These are phyloP conservation scores for Perizoma flavofasciatum DNA, from an alignment of 2,888 invertebrate genomes.

Conservation along the genomic window DNA sequence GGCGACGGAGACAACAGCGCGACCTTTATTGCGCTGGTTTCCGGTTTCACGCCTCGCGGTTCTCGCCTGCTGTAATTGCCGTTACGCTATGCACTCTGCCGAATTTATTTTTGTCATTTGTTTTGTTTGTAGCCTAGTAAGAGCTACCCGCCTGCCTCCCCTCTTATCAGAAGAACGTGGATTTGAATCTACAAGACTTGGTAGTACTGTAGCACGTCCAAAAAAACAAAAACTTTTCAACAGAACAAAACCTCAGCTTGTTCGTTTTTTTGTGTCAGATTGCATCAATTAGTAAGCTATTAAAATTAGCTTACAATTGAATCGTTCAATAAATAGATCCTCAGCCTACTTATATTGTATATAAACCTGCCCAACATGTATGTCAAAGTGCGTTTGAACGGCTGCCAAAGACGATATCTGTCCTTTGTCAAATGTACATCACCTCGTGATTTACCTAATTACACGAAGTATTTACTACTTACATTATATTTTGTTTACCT, in stretches of 20 bases:
- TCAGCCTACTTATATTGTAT: too few relatives aligned
- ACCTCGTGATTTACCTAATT: slow-evolving; percentile 26
- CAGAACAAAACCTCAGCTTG: too few relatives aligned
- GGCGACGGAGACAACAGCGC: slow-evolving; percentile 35
- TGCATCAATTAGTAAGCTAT: too few relatives aligned
- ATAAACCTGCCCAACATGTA: too few relatives aligned
- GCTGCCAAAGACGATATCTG: slow-evolving; percentile 39
- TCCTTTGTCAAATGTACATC: slow-evolving; percentile 20
- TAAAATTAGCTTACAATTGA: too few relatives aligned
- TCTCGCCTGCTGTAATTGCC: slow-evolving; percentile 33
- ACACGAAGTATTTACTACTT: slow-evolving; percentile 7
- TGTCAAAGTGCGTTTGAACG: slow-evolving; percentile 40
- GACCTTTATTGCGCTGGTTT: slow-evolving; percentile 42
- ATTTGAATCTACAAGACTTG: too few relatives aligned
- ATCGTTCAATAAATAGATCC: too few relatives aligned
- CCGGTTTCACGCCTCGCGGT: slow-evolving; percentile 37
- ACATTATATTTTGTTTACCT: too few relatives aligned
- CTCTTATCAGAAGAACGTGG: too few relatives aligned
- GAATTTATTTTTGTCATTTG: slow-evolving; percentile 19
- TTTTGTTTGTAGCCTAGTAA: slow-evolving; percentile 14
- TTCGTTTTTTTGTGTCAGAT: too few relatives aligned
- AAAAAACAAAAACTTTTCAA: too few relatives aligned
- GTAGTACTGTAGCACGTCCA: too few relatives aligned
- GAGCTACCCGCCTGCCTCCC: background rate
- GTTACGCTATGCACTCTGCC: slow-evolving; percentile 31